Percentiles rank a stretch among this genome's conserved stretches.
These are phyloP conservation scores for Patiria pectinifera DNA, from an alignment of 53 echinoderm and acorn worm species.

Conservation along the genomic window DNA sequence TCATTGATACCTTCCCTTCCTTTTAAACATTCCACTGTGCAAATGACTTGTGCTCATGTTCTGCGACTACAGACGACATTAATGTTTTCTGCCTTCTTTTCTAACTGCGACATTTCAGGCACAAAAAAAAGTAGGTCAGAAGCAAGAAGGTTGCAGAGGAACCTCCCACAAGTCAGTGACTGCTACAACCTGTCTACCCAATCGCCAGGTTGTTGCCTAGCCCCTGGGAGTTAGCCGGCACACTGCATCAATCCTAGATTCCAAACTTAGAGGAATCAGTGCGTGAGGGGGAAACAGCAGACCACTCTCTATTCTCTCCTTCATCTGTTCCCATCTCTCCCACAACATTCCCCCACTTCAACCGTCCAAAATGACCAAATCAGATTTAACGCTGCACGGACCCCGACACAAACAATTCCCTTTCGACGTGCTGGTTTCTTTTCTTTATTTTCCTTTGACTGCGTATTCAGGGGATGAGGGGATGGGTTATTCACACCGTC, in stretches of 20 bases:
- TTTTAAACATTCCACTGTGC: too few relatives aligned
- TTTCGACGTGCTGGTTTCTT: neutral
- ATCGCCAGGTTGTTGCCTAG: neutral
- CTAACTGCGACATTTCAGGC: neutral
- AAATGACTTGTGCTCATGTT: too few relatives aligned
- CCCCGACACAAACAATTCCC: slow-evolving; percentile 1
- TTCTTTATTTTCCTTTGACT: neutral
- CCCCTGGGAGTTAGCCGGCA: neutral
- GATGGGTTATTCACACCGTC: neutral
- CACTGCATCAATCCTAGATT: neutral
- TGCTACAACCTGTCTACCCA: neutral
- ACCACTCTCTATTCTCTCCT: neutral
- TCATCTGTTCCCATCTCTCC: neutral
- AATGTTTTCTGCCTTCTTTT: neutral
- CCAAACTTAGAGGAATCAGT: neutral
- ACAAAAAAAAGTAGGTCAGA: neutral
- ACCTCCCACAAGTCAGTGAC: slow-evolving; percentile 14
- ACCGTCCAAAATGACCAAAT: neutral
- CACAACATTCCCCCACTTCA: neutral
- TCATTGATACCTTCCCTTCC: too few relatives aligned
- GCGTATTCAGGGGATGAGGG: neutral
- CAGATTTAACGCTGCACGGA: slow-evolving; percentile 3
- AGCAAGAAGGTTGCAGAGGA: neutral
- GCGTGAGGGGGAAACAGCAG: neutral
- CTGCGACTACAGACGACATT: too few relatives aligned